A percentile compares a stretch with the other conserved stretches of the same genome.
Evolutionary conservation across 1,140 invertebrate species (phyloP).

Genomic region (Gonioctena quinquepunctata): DNA sequence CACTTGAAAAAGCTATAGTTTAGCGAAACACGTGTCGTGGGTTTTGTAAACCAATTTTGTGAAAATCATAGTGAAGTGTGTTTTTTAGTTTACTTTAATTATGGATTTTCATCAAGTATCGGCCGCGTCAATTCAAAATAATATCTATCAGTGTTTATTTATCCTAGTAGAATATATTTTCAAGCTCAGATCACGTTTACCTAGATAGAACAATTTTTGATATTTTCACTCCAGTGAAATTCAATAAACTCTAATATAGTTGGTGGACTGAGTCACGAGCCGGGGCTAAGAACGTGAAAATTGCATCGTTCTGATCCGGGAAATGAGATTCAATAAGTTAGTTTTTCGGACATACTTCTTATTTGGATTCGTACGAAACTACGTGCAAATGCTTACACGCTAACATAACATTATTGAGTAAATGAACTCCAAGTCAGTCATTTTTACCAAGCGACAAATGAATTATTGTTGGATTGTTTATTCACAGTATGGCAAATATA

Average conservation of each 20-base stretch:
- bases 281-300: conserved; percentile 39
- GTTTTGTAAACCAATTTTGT: too few species aligned
- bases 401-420: too few species aligned
- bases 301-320: conserved; percentile 35
- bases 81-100: too few species aligned
- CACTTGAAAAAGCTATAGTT: too few species aligned
- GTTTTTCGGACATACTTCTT: conserved; percentile 36
- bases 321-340: conserved; percentile 48
- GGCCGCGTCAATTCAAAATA: too few species aligned
- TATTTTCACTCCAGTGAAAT: background rate
- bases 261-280: conserved; percentile 33
- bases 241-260: conserved; percentile 35
- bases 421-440: too few species aligned
- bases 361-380: conserved; percentile 31
- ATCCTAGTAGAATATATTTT: background rate
- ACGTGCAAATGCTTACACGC: conserved; percentile 35
- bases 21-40: too few species aligned
- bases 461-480: too few species aligned
- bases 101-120: too few species aligned
- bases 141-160: background rate
- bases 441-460: too few species aligned
- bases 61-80: too few species aligned
- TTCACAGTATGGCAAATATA: too few species aligned
- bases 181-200: background rate
- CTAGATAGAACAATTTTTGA: background rate